A percentile compares a stretch with the other conserved stretches of the same genome.
Evolutionary conservation across 2,888 invertebrate species (phyloP).

Genomic region (Hypomecis atomaria): DNA sequence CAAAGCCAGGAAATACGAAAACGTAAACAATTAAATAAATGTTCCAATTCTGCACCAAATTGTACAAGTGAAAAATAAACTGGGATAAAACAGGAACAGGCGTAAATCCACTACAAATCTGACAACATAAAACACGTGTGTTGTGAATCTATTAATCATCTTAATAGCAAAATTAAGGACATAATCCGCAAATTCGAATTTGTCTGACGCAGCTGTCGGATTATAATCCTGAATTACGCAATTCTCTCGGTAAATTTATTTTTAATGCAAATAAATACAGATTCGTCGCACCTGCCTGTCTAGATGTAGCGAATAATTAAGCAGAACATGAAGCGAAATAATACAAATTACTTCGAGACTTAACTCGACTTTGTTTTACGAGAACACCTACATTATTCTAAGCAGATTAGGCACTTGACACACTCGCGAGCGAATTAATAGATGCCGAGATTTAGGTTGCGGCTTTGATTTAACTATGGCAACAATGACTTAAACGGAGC

Average conservation of each 20-base stretch:
- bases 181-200: conserved; percentile 74
- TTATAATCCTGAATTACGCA: conserved; percentile 77
- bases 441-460: conserved; percentile 17
- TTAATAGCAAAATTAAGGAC: conserved; percentile 70
- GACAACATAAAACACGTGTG: conserved; percentile 47
- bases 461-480: conserved; percentile 4
- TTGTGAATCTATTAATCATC: conserved; percentile 60
- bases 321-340: conserved; percentile 77
- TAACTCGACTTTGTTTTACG: conserved; percentile 71
- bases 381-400: conserved; percentile 63
- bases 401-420: conserved; percentile 62
- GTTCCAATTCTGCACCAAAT: too few species aligned
- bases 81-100: not conserved
- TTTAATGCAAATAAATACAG: conserved; percentile 83
- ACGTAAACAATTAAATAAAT: too few species aligned
- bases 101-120: conserved; percentile 12
- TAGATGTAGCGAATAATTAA: conserved; percentile 78
- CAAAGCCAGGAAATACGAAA: too few species aligned
- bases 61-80: too few species aligned
- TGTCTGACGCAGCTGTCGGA: conserved; percentile 76
- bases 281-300: conserved; percentile 79
- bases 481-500: not conserved
- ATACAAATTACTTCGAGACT: conserved; percentile 78
- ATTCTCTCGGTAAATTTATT: conserved; percentile 76
- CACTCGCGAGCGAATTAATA: conserved; percentile 55